These are phyloP conservation scores for Drosophila mojavensis DNA, from an alignment of 1,140 invertebrate species.

Conservation along the genomic window DNA sequence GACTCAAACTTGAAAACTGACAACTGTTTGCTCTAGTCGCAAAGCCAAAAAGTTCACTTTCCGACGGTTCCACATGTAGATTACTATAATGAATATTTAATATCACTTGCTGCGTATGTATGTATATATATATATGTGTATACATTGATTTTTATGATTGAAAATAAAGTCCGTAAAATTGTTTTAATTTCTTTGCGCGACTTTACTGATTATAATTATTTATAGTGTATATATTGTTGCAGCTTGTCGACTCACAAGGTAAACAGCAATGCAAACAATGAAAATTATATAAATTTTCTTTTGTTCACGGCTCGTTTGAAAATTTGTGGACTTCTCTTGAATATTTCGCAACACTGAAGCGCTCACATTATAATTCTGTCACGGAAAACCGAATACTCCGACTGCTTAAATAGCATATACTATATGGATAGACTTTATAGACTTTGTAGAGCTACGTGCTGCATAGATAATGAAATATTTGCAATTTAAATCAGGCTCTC, in stretches of 20 bases:
- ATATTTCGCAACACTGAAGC: no score
- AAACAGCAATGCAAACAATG: slow-evolving; percentile 8
- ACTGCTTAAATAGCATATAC: no score
- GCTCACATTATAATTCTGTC: no score
- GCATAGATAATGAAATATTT: no score
- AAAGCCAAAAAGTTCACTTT: slow-evolving; percentile 56
- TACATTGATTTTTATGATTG: no score
- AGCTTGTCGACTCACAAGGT: slow-evolving; percentile 1
- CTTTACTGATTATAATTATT: neutral
- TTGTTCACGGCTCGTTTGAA: neutral
- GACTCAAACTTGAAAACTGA: slow-evolving; percentile 27
- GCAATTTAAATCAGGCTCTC: no score
- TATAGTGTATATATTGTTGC: slow-evolving; percentile 42
- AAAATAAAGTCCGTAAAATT: neutral
- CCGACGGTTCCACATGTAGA: slow-evolving; percentile 50
- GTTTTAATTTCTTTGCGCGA: neutral
- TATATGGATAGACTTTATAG: no score
- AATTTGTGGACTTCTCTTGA: neutral
- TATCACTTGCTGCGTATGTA: slow-evolving; percentile 49
- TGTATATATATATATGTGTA: no score
- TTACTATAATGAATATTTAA: slow-evolving; percentile 80
- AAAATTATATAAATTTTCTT: slow-evolving; percentile 31
- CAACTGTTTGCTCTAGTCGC: slow-evolving; percentile 25
- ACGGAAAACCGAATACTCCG: no score
- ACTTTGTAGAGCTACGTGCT: no score